Conservation (phyloP, 2,888 invertebrate species). For the Dorcus parallelipipedus region DNA sequence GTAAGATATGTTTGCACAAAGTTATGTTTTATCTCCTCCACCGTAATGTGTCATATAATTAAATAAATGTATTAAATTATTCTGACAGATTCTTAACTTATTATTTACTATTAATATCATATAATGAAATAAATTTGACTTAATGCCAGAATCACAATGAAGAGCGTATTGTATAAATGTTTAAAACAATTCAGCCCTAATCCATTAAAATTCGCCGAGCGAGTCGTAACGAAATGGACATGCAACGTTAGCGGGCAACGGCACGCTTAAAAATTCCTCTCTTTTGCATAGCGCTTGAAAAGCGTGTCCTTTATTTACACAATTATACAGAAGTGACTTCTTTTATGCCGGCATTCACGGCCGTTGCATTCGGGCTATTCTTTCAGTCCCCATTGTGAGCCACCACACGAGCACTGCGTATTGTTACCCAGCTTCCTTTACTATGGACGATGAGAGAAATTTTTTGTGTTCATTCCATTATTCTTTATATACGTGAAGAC, state of each 20-base stretch:
- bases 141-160: too few species aligned
- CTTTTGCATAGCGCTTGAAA: slow-evolving; percentile 36
- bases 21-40: too few species aligned
- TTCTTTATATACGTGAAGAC: slow-evolving; percentile 39
- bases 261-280: slow-evolving; percentile 30
- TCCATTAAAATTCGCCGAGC: slow-evolving; percentile 14
- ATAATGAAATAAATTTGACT: too few species aligned
- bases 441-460: slow-evolving; percentile 33
- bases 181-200: background rate
- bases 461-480: slow-evolving; percentile 40
- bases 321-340: slow-evolving; percentile 46
- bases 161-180: too few species aligned
- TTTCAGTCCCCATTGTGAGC: slow-evolving; percentile 40
- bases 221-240: slow-evolving; percentile 26
- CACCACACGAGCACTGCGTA: slow-evolving; percentile 39
- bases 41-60: too few species aligned
- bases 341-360: slow-evolving; percentile 43
- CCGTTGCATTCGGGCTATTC: slow-evolving; percentile 44
- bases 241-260: slow-evolving; percentile 30
- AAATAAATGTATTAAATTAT: too few species aligned
- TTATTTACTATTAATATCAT: too few species aligned
- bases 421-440: slow-evolving; percentile 40
- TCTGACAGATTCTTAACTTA: too few species aligned
- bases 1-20: too few species aligned
- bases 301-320: slow-evolving; percentile 45